Evolutionary conservation across 1,140 invertebrate genomes (phyloP), one percentile per base, ranked within the genome.

Genomic region (Laupala kohalensis): DNA sequence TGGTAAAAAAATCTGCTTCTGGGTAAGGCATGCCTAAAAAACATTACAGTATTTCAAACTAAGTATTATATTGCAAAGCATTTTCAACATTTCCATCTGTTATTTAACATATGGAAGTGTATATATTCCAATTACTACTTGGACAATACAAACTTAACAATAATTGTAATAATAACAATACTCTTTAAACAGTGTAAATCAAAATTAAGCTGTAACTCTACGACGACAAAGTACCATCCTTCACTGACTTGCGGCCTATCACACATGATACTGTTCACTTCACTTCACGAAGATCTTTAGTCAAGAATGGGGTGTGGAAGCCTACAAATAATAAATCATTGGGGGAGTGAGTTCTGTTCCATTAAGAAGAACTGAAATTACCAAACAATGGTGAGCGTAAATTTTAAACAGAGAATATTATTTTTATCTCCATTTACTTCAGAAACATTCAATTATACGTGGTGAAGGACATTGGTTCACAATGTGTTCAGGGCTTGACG

Each of bases 21-120:
- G 67, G 67, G 28, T 68, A 68, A 68, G 29, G 67, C 24, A 27
- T 68, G 29, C 67, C 67, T 68, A 27, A 68, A 29, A 68, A 68
- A 27, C 13, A n/a, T 68, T 13, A 9, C 37, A 53, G 37, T 53
- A 53, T 53, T 53, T 53, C 37, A 53, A 53, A n/a, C n/a, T n/a
- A n/a, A 53, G 37, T 53, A 53, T 53, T 53, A 53, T 53, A 53
- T 53, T 19, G 19, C 19, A 53, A 53, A 53, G 19, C 37, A 53
- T 53, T 53, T 53, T 53, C 9, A 13, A 53, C 37, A 53, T 19
- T 53, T 53, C 37, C 37, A 53, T 53, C 9, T 53, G 37, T 53
- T 53, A 53, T 0, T 53, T 9, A 1, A 53, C 37, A 13, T 53
- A 53, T 53, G 37, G 37, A 53, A 19, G 37, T 53, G 37, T 53